A percentile compares a stretch with the other conserved stretches of the same genome.
Evolutionary conservation across 2,888 invertebrate genomes (phyloP).

Genomic region (Polietes domitor): DNA sequence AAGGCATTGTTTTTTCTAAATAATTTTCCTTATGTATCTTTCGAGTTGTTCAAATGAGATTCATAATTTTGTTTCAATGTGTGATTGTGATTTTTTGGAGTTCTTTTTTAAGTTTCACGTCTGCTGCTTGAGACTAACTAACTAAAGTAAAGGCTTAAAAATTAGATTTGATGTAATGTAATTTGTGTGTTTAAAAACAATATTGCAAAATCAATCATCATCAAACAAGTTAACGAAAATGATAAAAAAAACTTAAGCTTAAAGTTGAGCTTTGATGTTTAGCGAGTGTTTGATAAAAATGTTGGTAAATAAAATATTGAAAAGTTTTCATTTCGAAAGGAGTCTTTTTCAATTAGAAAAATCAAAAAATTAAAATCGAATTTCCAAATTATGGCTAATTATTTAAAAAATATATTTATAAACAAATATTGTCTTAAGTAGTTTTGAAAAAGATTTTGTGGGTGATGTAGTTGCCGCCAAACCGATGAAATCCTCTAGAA

Average conservation of each 20-base stretch:
- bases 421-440: slow-evolving; percentile 2
- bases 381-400: neutral
- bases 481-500: neutral
- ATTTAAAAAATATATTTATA: neutral
- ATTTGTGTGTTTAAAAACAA: slow-evolving; percentile 24
- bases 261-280: slow-evolving; percentile 62
- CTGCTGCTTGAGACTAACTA: neutral
- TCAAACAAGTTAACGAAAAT: slow-evolving; percentile 6
- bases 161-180: neutral
- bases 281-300: slow-evolving; percentile 18
- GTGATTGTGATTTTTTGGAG: neutral
- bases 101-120: neutral
- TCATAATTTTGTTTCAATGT: slow-evolving; percentile 34
- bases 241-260: slow-evolving; percentile 20
- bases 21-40: slow-evolving; percentile 42
- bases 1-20: slow-evolving; percentile 62
- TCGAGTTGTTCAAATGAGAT: slow-evolving; percentile 56
- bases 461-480: neutral
- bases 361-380: no score
- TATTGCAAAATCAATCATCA: slow-evolving; percentile 25
- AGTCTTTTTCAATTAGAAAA: no score
- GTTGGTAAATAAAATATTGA: no score
- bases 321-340: no score
- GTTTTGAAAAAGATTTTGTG: neutral
- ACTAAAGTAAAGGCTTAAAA: slow-evolving; percentile 37